Percentiles rank a stretch among this genome's conserved stretches.
Evolutionary conservation across 2,113 vertebrate species (phyloP).

Genomic region (Cricetomys ansorgei): DNA sequence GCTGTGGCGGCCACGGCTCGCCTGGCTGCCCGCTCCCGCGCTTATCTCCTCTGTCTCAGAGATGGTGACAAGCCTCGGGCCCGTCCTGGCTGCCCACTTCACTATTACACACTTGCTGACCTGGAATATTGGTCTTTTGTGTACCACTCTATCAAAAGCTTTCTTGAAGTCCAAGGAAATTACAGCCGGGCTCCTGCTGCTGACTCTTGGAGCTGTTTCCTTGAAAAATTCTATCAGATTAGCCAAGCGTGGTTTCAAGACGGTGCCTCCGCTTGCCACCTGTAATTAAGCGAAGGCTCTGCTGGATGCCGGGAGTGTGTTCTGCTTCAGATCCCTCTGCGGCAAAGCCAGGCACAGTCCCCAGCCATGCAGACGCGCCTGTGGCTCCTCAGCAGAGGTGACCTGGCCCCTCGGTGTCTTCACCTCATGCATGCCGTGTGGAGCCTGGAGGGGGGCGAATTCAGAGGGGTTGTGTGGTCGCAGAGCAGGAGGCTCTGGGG

Average conservation of each 20-base stretch:
- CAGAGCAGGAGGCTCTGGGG: accelerated
- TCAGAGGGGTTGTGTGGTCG: accelerated
- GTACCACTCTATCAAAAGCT: slow-evolving; percentile 29
- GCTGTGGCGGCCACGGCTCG: neutral
- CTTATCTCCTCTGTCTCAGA: neutral
- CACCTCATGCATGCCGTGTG: accelerated
- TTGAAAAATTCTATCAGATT: slow-evolving; percentile 36
- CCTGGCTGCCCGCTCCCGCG: accelerated
- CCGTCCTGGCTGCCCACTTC: neutral
- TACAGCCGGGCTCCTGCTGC: neutral
- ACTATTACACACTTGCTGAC: slow-evolving; percentile 41
- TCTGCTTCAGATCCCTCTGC: slow-evolving; percentile 14
- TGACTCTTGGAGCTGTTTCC: slow-evolving; percentile 25
- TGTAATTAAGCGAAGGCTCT: neutral
- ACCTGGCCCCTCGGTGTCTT: accelerated
- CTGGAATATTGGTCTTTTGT: slow-evolving; percentile 57
- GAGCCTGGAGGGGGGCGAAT: accelerated
- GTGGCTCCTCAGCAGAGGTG: neutral
- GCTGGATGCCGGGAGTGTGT: neutral
- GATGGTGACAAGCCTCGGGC: neutral
- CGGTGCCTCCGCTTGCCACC: neutral
- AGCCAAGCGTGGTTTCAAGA: neutral
- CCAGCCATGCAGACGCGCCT: accelerated
- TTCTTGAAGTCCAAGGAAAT: slow-evolving; percentile 64
- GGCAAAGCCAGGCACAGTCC: accelerated